These are phyloP conservation scores for Thaumatotibia leucotreta DNA, from an alignment of 1,140 invertebrate genomes.

Conservation along the genomic window DNA sequence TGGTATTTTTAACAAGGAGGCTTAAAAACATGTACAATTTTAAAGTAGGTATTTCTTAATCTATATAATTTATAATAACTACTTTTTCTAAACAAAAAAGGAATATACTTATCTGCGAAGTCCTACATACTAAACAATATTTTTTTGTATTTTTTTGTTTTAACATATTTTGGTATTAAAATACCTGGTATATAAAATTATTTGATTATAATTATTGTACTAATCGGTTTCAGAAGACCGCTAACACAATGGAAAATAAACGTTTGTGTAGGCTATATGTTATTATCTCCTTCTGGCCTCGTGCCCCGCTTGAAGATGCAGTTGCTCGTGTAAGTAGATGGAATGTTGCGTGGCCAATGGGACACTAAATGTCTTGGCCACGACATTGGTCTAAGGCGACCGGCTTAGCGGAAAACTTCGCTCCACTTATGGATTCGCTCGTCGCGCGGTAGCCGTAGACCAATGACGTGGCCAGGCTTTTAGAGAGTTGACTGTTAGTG, in stretches of 20 bases:
- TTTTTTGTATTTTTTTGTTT: constrained; percentile 6
- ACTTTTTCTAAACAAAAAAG: not conserved
- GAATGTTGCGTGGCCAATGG: not conserved
- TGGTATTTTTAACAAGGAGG: not conserved
- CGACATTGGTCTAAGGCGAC: no score
- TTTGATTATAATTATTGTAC: constrained; percentile 10
- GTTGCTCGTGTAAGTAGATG: not conserved
- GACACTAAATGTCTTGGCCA: constrained; percentile 16
- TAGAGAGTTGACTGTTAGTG: constrained; percentile 6
- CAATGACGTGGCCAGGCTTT: no score
- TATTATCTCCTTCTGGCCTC: not conserved
- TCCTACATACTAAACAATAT: constrained; percentile 1
- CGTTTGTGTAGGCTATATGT: not conserved
- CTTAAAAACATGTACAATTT: not conserved
- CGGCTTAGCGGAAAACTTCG: no score
- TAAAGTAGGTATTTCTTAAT: not conserved
- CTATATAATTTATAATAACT: not conserved
- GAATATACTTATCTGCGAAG: not conserved
- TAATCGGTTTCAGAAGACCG: not conserved
- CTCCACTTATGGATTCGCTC: no score
- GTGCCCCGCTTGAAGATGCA: not conserved
- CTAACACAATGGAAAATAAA: not conserved
- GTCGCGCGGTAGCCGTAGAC: no score
- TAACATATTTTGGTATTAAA: constrained; percentile 11
- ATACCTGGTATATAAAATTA: constrained; percentile 14